These are phyloP conservation scores for Halocynthia roretzi DNA, from an alignment of 23 tunicate genomes.

Conservation along the genomic window DNA sequence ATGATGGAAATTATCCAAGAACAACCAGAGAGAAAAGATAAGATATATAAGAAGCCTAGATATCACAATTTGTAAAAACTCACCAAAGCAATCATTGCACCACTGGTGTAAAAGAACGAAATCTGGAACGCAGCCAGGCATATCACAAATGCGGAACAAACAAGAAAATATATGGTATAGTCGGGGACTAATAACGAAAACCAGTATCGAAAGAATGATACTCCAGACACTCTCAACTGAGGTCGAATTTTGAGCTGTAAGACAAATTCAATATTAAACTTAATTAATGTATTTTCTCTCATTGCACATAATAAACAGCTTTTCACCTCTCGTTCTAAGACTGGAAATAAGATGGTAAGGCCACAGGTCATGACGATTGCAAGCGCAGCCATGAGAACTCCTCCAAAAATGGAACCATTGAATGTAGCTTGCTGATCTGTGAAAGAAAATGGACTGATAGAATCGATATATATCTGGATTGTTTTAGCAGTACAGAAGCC, in stretches of 20 bases:
- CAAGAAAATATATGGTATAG: slow-evolving; percentile 40
- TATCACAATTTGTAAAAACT: not conserved
- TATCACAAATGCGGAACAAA: slow-evolving; percentile 41
- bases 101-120: slow-evolving; percentile 25
- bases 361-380: slow-evolving; percentile 51
- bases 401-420: slow-evolving; percentile 75
- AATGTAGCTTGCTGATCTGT: slow-evolving; percentile 16
- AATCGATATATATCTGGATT: not conserved
- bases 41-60: no score
- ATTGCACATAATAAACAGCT: no score
- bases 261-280: not conserved
- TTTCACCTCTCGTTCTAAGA: slow-evolving; percentile 76
- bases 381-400: slow-evolving; percentile 53
- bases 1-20: no score
- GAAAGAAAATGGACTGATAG: not conserved
- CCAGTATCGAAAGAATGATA: slow-evolving; percentile 65
- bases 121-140: slow-evolving; percentile 56
- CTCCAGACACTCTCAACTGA: slow-evolving; percentile 83
- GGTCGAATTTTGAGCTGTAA: slow-evolving; percentile 56
- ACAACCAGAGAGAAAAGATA: no score
- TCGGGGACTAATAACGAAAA: slow-evolving; percentile 35
- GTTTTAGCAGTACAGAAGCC: no score
- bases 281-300: no score
- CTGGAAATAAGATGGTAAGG: slow-evolving; percentile 38
- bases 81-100: slow-evolving; percentile 67